Base-by-base conservation (phyloP, 2,113 vertebrate species). In the Carettochelys insculpta region DNA sequence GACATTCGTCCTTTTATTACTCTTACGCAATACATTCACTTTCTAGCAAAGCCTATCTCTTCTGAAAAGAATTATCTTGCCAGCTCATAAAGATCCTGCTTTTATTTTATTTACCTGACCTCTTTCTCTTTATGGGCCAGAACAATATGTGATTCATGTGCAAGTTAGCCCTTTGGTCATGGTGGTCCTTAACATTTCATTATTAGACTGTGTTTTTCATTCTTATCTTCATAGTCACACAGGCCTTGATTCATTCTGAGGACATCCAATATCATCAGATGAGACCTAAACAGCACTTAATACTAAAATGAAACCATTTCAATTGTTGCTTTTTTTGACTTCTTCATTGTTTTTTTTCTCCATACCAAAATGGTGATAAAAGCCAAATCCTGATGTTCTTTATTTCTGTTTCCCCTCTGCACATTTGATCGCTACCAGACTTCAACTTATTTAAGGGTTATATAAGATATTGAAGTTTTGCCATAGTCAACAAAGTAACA, bases 1-100 rank as follows among this genome's bases (percentile, higher is more conserved):
- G 71, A 43, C 41, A 43, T 81, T 91, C 85, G 73, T 85, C 11
- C 17, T 83, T 88, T 88, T 73, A 87, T 91, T 92, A 50, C 58
- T 91, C 65, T 77, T 56, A 6, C 71, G 87, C 34, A 71, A 90
- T 81, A 88, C 38, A 38, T 87, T 82, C 12, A 41, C 41, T 22
- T 43, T 73, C 22, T 73, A 92, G 38, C n/a, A 80, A 90, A 88
- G 76, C 41, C 54, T 78, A 50, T 78, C 27, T 75, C 2, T 48
- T 90, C 50, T 14, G 71, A 89, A 54, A 68, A 85, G 85, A 93
- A 77, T 12, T 52, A 71, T 79, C n/a, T 11, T 45, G 5, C 20
- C 47, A 73, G 7, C 45, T 89, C 41, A 56, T 90, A 10, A 27
- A 78, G 75, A 13, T 51, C 12, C 11, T 52, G 1, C 61, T 86